A percentile compares a stretch with the other conserved stretches of the same genome.
phyloP scores from a whole-genome alignment of 2,113 vertebrate genomes.

The Thunnus maccoyii region DNA sequence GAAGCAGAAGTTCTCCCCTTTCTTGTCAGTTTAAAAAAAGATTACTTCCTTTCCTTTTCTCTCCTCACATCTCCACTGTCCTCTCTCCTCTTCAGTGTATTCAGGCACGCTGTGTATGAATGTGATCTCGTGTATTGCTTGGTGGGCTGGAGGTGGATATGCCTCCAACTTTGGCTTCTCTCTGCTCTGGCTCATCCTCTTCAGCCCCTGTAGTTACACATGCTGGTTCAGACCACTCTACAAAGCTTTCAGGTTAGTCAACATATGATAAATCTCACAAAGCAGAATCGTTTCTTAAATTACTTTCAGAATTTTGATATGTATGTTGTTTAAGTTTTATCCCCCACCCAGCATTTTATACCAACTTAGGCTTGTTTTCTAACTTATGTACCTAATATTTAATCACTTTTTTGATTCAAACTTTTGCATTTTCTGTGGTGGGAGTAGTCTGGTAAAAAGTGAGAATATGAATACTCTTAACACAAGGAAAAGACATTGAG shows the following conservation, averaged over 20 bases:
- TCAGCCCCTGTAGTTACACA: constrained; percentile 92
- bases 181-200: constrained; percentile 92
- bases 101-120: constrained; percentile 89
- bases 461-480: no score
- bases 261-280: background rate
- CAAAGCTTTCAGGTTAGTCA: constrained; percentile 93
- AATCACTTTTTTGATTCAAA: no score
- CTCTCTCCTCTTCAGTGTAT: constrained; percentile 87
- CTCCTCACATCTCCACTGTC: no score
- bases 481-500: no score
- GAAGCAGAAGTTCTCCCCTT: background rate
- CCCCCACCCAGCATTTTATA: no score
- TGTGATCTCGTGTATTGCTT: constrained; percentile 92
- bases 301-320: no score
- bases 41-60: background rate
- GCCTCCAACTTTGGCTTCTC: constrained; percentile 91
- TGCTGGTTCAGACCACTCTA: constrained; percentile 97
- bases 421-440: no score
- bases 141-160: constrained; percentile 90
- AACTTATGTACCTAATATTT: no score
- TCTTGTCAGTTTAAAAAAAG: background rate
- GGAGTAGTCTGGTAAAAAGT: no score
- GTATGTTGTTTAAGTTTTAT: no score
- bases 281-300: background rate
- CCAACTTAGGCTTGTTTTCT: no score